Conservation (phyloP, 2,113 vertebrate genomes). For the Solenodon paradoxus region DNA sequence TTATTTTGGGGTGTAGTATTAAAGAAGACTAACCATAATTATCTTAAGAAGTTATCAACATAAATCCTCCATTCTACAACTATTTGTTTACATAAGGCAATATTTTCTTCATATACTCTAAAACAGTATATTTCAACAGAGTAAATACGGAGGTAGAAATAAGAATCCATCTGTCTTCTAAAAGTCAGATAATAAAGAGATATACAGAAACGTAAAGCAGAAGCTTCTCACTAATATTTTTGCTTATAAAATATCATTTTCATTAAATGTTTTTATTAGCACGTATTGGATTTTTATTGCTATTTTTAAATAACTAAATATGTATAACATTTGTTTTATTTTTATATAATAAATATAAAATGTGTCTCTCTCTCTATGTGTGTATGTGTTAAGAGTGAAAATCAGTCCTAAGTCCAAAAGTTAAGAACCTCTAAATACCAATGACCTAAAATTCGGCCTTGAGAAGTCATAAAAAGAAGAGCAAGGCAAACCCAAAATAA, state of each 20-base stretch:
- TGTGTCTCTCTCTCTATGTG: no score
- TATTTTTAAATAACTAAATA: neutral
- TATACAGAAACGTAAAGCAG: neutral
- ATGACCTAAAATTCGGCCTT: neutral
- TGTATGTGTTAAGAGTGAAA: neutral
- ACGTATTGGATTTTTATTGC: neutral
- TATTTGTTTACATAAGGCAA: neutral
- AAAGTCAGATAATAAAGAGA: neutral
- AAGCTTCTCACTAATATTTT: neutral
- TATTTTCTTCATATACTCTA: conserved; percentile 6
- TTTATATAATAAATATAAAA: no score
- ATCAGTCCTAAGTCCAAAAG: neutral
- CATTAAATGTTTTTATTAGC: neutral
- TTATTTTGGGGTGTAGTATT: neutral
- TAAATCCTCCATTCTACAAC: neutral
- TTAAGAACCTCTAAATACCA: neutral
- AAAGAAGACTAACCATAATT: neutral
- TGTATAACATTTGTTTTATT: no score
- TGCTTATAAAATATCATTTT: neutral
- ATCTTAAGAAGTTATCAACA: conserved; percentile 17
- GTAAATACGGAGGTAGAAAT: neutral
- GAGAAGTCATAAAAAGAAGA: neutral
- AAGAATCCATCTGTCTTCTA: neutral
- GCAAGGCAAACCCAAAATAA: neutral
- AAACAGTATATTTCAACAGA: neutral